phyloP scores from a whole-genome alignment of 2,113 vertebrate species.

The Monopterus albus region DNA sequence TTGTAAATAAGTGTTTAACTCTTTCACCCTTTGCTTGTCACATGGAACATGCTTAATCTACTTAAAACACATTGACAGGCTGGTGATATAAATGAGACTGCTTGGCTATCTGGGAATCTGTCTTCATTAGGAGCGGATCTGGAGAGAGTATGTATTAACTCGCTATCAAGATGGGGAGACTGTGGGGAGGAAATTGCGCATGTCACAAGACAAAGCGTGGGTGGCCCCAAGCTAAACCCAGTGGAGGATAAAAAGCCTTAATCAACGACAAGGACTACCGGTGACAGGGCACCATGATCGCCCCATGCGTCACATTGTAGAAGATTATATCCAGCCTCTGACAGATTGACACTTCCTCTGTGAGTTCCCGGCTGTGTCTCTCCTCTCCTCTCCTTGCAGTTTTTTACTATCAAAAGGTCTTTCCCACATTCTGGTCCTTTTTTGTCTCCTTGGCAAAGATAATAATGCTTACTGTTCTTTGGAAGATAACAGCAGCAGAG shows the following conservation, averaged over 20 bases:
- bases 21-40: constrained; percentile 9
- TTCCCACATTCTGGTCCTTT: constrained; percentile 45
- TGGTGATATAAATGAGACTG: constrained; percentile 70
- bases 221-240: constrained; percentile 50
- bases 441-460: constrained; percentile 39
- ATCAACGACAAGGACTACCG: constrained; percentile 68
- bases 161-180: constrained; percentile 75
- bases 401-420: constrained; percentile 28
- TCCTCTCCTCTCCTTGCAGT: constrained; percentile 13
- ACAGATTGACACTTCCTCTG: constrained; percentile 58
- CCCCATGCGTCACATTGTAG: constrained; percentile 54
- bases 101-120: constrained; percentile 71
- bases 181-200: constrained; percentile 74
- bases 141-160: constrained; percentile 77
- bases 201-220: constrained; percentile 73
- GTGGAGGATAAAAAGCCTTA: constrained; percentile 73
- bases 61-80: constrained; percentile 74
- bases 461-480: constrained; percentile 51
- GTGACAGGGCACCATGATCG: constrained; percentile 68
- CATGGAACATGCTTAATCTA: constrained; percentile 67
- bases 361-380: constrained; percentile 16
- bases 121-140: constrained; percentile 80
- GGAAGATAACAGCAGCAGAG: constrained; percentile 44
- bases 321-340: constrained; percentile 58
- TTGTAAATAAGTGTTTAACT: constrained; percentile 51